Conservation (phyloP, 1,140 invertebrate species). For the Eufriesea mexicana region DNA sequence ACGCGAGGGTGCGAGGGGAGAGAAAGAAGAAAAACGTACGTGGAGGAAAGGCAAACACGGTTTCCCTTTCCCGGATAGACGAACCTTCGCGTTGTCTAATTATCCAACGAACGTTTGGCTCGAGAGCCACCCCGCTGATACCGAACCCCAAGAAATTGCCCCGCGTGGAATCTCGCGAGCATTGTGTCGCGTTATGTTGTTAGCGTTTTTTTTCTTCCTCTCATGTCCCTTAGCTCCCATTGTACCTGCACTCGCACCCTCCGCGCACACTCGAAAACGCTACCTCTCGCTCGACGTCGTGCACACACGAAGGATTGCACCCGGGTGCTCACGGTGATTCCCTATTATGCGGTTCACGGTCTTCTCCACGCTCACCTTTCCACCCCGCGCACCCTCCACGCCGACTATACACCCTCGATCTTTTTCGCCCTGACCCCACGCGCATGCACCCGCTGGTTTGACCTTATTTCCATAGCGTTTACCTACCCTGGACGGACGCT, state of each 20-base stretch:
- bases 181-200: slow-evolving; percentile 68
- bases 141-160: slow-evolving; percentile 62
- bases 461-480: slow-evolving; percentile 76
- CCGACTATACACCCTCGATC: slow-evolving; percentile 16
- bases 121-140: slow-evolving; percentile 54
- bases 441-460: slow-evolving; percentile 61
- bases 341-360: slow-evolving; percentile 62
- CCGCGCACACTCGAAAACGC: slow-evolving; percentile 38
- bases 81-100: slow-evolving; percentile 51
- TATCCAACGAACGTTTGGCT: slow-evolving; percentile 37
- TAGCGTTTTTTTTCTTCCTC: slow-evolving; percentile 55
- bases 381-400: not conserved
- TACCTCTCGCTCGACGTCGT: slow-evolving; percentile 13
- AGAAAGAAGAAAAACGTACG: not conserved
- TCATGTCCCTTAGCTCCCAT: slow-evolving; percentile 17
- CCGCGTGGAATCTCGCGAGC: slow-evolving; percentile 28
- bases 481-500: not conserved
- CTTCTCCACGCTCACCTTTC: slow-evolving; percentile 32
- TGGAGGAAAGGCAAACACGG: slow-evolving; percentile 2
- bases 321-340: slow-evolving; percentile 54
- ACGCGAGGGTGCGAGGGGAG: not conserved
- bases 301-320: slow-evolving; percentile 32
- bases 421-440: slow-evolving; percentile 40
- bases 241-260: slow-evolving; percentile 51
- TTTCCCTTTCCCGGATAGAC: not conserved